A percentile compares a stretch with the other conserved stretches of the same genome.
These are phyloP conservation scores for Nemoura dubitans DNA, from an alignment of 2,888 invertebrate species.

Conservation along the genomic window DNA sequence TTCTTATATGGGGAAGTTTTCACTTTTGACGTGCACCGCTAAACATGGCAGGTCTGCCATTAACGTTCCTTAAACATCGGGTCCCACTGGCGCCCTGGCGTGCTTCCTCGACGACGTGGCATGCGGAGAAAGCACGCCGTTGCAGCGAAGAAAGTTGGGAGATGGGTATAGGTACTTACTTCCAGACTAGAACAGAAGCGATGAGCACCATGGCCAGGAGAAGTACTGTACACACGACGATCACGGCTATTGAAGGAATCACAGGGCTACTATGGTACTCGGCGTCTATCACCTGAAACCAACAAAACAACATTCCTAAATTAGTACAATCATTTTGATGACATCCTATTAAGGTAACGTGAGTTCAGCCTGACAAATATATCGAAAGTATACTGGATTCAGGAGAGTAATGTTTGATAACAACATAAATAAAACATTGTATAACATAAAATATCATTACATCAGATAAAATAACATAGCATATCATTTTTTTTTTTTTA, in stretches of 20 bases:
- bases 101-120: background rate
- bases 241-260: constrained; percentile 84
- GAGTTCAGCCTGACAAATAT: too few relatives aligned
- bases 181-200: constrained; percentile 81
- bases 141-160: background rate
- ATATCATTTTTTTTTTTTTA: too few relatives aligned
- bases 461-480: too few relatives aligned
- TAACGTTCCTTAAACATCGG: background rate
- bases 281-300: constrained; percentile 83
- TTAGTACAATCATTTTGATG: background rate
- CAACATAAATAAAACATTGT: too few relatives aligned
- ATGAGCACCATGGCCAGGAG: constrained; percentile 80
- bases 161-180: constrained; percentile 70
- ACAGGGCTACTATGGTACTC: constrained; percentile 87
- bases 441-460: too few relatives aligned
- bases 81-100: background rate
- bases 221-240: constrained; percentile 82
- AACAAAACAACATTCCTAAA: constrained; percentile 47
- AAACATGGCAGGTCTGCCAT: background rate
- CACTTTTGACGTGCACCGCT: background rate
- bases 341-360: too few relatives aligned
- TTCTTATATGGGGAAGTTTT: background rate
- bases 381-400: too few relatives aligned
- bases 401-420: too few relatives aligned
- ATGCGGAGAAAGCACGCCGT: background rate